These are phyloP conservation scores for Drosophila pectinifera DNA, from an alignment of 1,140 invertebrate species.

Conservation along the genomic window DNA sequence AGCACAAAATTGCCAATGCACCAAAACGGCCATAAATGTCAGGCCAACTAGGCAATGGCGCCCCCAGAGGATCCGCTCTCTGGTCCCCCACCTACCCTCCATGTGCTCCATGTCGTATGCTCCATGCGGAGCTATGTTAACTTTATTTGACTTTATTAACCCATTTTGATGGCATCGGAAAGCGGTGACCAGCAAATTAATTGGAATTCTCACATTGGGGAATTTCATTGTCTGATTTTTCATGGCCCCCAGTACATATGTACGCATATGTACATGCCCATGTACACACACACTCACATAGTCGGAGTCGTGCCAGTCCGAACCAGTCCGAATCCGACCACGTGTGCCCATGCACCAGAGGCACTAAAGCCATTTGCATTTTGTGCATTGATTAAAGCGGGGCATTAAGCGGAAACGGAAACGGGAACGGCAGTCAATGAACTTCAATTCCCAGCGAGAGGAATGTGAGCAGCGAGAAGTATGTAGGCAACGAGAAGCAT, in stretches of 20 bases:
- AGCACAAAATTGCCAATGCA: conserved; percentile 66
- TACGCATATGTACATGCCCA: neutral
- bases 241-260: conserved; percentile 23
- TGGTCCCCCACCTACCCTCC: neutral
- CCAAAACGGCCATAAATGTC: conserved; percentile 65
- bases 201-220: conserved; percentile 75
- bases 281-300: neutral
- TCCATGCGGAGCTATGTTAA: conserved; percentile 44
- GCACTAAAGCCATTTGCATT: conserved; percentile 66
- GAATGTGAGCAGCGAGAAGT: neutral
- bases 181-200: conserved; percentile 77
- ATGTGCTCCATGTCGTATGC: neutral
- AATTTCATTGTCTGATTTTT: conserved; percentile 59
- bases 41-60: conserved; percentile 55
- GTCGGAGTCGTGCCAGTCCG: neutral
- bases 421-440: conserved; percentile 17
- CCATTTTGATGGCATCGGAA: conserved; percentile 71
- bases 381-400: conserved; percentile 57
- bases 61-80: conserved; percentile 15
- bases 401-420: conserved; percentile 22
- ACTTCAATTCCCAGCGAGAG: conserved; percentile 12
- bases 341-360: conserved; percentile 25
- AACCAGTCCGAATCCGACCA: too few relatives aligned
- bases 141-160: conserved; percentile 77
- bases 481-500: neutral